phyloP scores from a whole-genome alignment of 2,113 vertebrate species.

The Percopsis transmontana region DNA sequence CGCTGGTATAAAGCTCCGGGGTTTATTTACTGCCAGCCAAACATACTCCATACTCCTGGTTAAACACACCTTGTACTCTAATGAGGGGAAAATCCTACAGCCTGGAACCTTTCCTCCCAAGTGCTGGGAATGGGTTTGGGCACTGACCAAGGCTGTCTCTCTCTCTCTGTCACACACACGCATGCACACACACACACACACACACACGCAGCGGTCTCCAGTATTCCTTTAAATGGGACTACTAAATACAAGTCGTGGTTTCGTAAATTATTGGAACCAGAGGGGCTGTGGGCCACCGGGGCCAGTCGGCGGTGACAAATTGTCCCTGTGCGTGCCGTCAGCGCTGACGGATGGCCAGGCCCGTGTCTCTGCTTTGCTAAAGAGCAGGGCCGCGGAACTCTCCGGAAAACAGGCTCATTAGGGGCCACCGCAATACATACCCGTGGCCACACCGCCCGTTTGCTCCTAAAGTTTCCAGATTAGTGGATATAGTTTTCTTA shows the following conservation, averaged over 20 bases:
- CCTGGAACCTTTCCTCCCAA: slow-evolving; percentile 62
- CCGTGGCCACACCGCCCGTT: slow-evolving; percentile 36
- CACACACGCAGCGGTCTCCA: slow-evolving; percentile 49
- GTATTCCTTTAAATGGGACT: slow-evolving; percentile 76
- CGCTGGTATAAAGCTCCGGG: slow-evolving; percentile 49
- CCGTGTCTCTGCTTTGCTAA: slow-evolving; percentile 71
- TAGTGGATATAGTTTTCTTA: slow-evolving; percentile 47
- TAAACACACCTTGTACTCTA: slow-evolving; percentile 72
- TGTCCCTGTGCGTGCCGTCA: slow-evolving; percentile 68
- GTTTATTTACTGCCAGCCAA: slow-evolving; percentile 69
- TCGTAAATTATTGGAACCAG: slow-evolving; percentile 74
- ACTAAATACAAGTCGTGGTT: slow-evolving; percentile 74
- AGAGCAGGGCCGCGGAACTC: slow-evolving; percentile 75
- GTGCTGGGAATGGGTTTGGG: slow-evolving; percentile 62
- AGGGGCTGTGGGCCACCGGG: slow-evolving; percentile 68
- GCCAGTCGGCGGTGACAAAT: slow-evolving; percentile 74
- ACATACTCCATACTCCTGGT: slow-evolving; percentile 63
- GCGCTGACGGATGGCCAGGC: slow-evolving; percentile 73
- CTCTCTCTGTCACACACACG: neutral
- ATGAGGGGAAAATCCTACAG: slow-evolving; percentile 72
- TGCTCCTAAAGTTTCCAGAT: slow-evolving; percentile 54
- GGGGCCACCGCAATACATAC: slow-evolving; percentile 63
- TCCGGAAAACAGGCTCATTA: slow-evolving; percentile 74
- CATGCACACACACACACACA: slow-evolving; percentile 4
- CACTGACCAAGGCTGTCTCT: slow-evolving; percentile 55